Evolutionary conservation across 2,888 invertebrate species (phyloP).

Genomic region (Hirtodrosophila duncani): DNA sequence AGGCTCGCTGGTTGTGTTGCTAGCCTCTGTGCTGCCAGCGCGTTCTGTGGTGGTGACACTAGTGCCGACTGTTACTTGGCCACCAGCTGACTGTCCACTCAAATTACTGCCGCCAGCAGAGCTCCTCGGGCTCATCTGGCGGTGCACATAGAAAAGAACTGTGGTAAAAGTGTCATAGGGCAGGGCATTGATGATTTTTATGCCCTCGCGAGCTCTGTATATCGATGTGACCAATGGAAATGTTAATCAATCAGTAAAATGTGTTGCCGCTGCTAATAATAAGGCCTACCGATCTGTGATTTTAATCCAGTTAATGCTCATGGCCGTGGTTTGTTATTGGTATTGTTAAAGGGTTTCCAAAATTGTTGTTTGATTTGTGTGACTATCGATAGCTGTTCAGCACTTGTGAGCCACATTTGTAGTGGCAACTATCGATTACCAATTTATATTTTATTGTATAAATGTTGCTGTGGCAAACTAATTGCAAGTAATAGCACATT

Average conservation of each 20-base stretch:
- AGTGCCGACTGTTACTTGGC: conserved; percentile 44
- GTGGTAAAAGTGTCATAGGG: conserved; percentile 76
- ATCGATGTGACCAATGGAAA: not conserved
- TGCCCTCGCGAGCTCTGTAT: conserved; percentile 77
- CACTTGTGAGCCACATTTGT: no score
- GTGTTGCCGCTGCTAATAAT: not conserved
- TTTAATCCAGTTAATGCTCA: no score
- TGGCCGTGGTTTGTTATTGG: no score
- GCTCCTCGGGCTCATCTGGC: conserved; percentile 73
- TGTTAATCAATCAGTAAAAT: not conserved
- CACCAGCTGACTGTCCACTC: conserved; percentile 1
- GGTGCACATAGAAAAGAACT: conserved; percentile 76
- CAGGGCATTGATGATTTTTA: conserved; percentile 77
- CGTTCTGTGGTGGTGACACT: conserved; percentile 53
- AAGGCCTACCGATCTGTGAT: conserved; percentile 46
- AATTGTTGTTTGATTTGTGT: no score
- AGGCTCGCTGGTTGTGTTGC: conserved; percentile 56
- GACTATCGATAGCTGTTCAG: no score
- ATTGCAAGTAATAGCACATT: no score
- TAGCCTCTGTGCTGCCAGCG: conserved; percentile 29
- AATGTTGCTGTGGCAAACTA: no score
- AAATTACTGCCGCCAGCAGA: conserved; percentile 20
- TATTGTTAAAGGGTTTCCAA: no score
- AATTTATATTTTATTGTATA: no score
- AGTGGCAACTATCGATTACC: no score